Evolutionary conservation across 2,113 vertebrate genomes (phyloP), one percentile per base, ranked within the genome.

Genomic region (Mobula hypostoma): DNA sequence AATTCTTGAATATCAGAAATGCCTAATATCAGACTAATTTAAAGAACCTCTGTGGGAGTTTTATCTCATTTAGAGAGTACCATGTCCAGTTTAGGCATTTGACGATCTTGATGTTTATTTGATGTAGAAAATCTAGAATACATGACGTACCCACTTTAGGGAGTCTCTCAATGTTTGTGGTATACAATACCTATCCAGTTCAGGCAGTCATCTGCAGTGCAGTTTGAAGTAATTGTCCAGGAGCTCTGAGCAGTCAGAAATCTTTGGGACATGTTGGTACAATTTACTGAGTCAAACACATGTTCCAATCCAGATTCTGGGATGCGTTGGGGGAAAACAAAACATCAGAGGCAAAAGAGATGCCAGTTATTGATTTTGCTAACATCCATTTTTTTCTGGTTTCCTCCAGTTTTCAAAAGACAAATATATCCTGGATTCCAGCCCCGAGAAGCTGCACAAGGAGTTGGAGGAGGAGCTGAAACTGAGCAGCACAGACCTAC

Each of bases 391-490:
- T 90, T 36, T 68, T 6, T 94, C 80, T 95, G 19, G 14, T 19
- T 95, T n/a, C 79, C 0, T 17, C 14, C 96, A 99, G 98, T 99
- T 99, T 96, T 99, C 99, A 95, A 99, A 99, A 96, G 99, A 99
- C 96, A 99, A 99, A 96, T 99, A 99, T 95, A 98, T 99, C 95
- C 96, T 99, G 0, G 99, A 99, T 95, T 98, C 98, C 0, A 98
- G 98, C 0, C 98, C 99, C 0, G 99, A 99, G 96, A 99, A 99
- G 72, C 97, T 99, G 94, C 98, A 98, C 78, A 98, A 98, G 95
- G 99, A 99, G 94, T 95, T 99, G 95, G 99, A 99, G 95, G 99
- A 99, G 94, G 99, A 99, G 94, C 97, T 99, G 87, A 99, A 98
- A 83, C 97, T 99, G 94, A 98, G 98, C 95, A 98, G 98, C 94